Conservation (phyloP, 2,113 vertebrate genomes). For the Cebus imitator region DNA sequence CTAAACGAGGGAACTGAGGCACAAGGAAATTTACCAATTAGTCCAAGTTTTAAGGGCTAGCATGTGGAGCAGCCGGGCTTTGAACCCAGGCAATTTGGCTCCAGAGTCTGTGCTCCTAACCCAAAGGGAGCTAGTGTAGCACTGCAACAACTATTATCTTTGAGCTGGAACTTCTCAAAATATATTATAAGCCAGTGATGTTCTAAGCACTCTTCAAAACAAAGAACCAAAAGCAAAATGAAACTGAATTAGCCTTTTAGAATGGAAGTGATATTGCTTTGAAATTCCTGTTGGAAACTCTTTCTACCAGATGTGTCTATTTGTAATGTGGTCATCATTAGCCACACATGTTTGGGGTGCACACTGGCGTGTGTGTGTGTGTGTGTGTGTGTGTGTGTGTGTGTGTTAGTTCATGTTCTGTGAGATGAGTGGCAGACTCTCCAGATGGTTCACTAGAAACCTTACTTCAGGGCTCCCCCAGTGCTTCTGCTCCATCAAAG, state of each 20-base stretch:
- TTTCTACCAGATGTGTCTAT: conserved; percentile 66
- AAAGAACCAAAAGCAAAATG: conserved; percentile 49
- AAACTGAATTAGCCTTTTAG: background rate
- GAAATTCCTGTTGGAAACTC: conserved; percentile 68
- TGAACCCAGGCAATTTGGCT: background rate
- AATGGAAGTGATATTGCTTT: conserved; percentile 57
- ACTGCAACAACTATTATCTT: background rate
- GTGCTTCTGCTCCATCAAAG: conserved; percentile 63
- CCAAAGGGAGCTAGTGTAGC: background rate
- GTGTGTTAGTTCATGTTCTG: background rate
- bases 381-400: no score
- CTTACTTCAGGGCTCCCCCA: conserved; percentile 68
- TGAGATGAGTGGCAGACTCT: conserved; percentile 73
- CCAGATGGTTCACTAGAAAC: conserved; percentile 81
- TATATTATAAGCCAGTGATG: background rate
- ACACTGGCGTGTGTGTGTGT: no score
- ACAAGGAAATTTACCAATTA: background rate
- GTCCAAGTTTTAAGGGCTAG: background rate
- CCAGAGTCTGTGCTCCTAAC: background rate
- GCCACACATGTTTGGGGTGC: conserved; percentile 55
- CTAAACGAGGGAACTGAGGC: background rate
- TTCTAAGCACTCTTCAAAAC: conserved; percentile 38
- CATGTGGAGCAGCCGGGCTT: background rate
- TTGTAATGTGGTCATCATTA: conserved; percentile 70
- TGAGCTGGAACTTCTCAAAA: background rate